Conservation (phyloP, 1,140 invertebrate species). For the Anoplophora glabripennis region DNA sequence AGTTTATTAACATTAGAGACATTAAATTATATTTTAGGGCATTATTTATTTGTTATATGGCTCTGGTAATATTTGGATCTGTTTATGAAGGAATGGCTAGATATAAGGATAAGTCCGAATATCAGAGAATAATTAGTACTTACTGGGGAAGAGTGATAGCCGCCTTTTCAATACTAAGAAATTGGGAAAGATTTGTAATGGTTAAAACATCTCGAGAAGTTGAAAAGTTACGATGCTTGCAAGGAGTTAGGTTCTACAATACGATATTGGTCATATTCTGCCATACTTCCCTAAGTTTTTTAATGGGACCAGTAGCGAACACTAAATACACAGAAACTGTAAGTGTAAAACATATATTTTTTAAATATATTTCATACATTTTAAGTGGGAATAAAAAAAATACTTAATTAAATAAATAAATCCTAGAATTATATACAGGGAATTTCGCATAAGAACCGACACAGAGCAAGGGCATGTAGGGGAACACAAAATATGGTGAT, state of each 20-base stretch:
- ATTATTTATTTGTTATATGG: conserved; percentile 19
- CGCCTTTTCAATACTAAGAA: conserved; percentile 35
- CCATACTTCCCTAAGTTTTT: conserved; percentile 29
- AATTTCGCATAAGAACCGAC: too few relatives aligned
- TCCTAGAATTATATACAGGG: too few relatives aligned
- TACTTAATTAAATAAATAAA: too few relatives aligned
- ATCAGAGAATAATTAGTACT: conserved; percentile 7
- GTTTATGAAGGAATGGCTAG: conserved; percentile 26
- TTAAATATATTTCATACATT: background rate
- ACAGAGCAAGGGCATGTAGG: too few relatives aligned
- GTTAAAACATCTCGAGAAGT: conserved; percentile 21
- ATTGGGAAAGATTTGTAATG: conserved; percentile 29
- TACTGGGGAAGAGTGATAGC: conserved; percentile 17
- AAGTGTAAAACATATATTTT: conserved; percentile 1
- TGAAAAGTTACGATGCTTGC: conserved; percentile 26
- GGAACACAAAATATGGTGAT: too few relatives aligned
- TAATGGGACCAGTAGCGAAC: conserved; percentile 31
- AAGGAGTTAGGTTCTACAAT: conserved; percentile 37
- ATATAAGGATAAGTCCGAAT: conserved; percentile 13
- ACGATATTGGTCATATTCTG: conserved; percentile 32
- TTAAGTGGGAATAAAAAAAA: too few relatives aligned
- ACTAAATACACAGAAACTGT: conserved; percentile 33
- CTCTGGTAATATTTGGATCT: conserved; percentile 22
- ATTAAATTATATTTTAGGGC: conserved; percentile 18
- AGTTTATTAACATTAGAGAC: background rate